Conservation (phyloP, 1,140 invertebrate genomes). For the Tetragnatha versicolor region DNA sequence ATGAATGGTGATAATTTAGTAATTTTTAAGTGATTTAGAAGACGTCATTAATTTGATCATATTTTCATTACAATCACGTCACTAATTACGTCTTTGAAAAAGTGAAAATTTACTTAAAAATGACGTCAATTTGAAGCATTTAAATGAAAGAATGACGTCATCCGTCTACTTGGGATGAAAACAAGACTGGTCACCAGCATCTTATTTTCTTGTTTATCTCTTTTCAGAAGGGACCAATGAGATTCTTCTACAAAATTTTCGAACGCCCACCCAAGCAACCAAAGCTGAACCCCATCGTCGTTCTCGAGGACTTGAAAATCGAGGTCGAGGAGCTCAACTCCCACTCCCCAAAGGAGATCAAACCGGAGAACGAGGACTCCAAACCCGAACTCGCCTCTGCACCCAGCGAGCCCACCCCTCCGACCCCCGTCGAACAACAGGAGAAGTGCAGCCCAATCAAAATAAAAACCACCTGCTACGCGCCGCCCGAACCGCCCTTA, state of each 20-base stretch:
- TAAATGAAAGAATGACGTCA: too few species aligned
- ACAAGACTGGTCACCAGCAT: too few species aligned
- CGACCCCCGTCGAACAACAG: not conserved
- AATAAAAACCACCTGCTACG: not conserved
- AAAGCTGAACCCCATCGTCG: not conserved
- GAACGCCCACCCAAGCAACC: conserved; percentile 58
- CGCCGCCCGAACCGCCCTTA: too few species aligned
- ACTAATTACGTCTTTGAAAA: too few species aligned
- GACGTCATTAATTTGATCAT: too few species aligned
- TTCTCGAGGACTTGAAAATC: not conserved
- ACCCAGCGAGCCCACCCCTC: not conserved
- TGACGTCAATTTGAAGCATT: too few species aligned
- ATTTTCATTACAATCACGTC: too few species aligned
- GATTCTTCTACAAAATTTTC: conserved; percentile 76
- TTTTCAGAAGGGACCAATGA: conserved; percentile 75
- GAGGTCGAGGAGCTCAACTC: not conserved
- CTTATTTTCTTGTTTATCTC: conserved; percentile 53
- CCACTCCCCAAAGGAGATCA: not conserved
- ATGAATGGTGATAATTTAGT: too few species aligned
- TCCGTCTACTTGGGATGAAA: too few species aligned
- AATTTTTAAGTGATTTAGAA: too few species aligned
- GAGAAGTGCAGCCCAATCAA: not conserved
- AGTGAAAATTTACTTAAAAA: too few species aligned
- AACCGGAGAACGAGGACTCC: not conserved
- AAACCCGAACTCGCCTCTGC: not conserved